Base-by-base conservation (phyloP, 2,888 invertebrate species). In the Himalopsyche kuldschensis region DNA sequence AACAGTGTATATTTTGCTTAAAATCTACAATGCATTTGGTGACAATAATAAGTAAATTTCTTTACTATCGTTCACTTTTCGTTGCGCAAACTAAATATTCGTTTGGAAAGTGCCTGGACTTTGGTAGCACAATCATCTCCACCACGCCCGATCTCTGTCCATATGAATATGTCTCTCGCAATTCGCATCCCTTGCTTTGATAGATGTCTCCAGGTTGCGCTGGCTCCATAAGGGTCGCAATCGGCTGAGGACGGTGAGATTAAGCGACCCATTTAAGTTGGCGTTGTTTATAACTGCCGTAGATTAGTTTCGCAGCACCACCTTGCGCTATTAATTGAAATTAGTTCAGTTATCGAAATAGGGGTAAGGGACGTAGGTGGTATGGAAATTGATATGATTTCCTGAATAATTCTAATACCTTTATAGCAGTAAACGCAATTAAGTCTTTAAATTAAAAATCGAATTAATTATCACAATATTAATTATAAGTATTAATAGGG, bases 241-340 rank as follows among this genome's bases (percentile, higher is more conserved):
- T 76, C 24, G 78, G 35, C 69, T 80, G 82, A 78, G 80, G 82
- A 83, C 84, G 83, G 82, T 41, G 75, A 85, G 86, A 86, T 86
- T 86, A 86, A 85, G 83, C 85, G 84, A 83, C 82, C 86, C 86
- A 85, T 86, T 86, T 86, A 83, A 86, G 85, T 83, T 84, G 69
- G 84, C 82, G 85, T 84, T 86, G 85, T 86, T 86, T 86, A 84
- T 86, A 86, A 85, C 82, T 82, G 84, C 79, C 84, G 48, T 69
- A 85, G 86, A 86, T 85, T 85, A 85, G 84, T 80, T 32, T 75
- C 55, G n/a, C 75, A 31, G 63, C 69, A 32, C 79, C 84, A 83
- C 84, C 86, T 86, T 80, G 79, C 35, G 79, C 83, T 82, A 85
- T 85, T 86, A 86, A 86, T 86, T 86, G 85, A 86, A 86, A 85